Base-by-base conservation (phyloP, 2,113 vertebrate genomes). In the Corydoras maculifer region DNA sequence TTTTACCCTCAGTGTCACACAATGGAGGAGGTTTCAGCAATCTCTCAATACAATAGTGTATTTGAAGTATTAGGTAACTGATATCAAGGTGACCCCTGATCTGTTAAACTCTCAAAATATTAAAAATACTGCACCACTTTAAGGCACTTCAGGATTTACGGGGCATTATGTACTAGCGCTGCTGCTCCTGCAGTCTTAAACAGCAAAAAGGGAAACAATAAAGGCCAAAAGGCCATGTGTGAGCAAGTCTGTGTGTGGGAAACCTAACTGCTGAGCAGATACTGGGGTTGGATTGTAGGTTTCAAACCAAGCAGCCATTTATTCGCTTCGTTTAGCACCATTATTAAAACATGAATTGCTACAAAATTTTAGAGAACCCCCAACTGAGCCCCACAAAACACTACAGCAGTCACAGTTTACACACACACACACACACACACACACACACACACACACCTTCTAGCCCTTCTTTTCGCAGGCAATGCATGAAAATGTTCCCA, bases 251-350 rank as follows among this genome's bases (percentile, higher is more conserved):
- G 43, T 69, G 32, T 58, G 58, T 61, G 75, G 71, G 31, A 8
- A 62, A 61, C 68, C 66, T 57, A 76, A 75, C 75, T 80, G 79
- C 78, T 63, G 65, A 73, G 77, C 65, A 70, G 82, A 84, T 77
- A 84, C 81, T 78, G 69, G 85, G 77, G 79, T 76, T 85, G 72
- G 62, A 64, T 76, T 79, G 85, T 85, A 81, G 69, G 74, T 79
- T 79, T 83, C 72, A 65, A 78, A 81, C 69, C 71, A 80, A 70
- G 72, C 77, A 69, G 82, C 81, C 81, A 87, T 83, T 87, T 87
- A 86, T 76, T 85, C 51, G 85, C 90, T 91, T 93, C 81, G 90
- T 88, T 93, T 86, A 88, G 91, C 80, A 79, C 89, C 81, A 91
- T 91, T 89, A 90, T 78, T 75, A 86, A 90, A 90, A 85, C 85